Evolutionary conservation across 1,140 invertebrate species (phyloP).

Genomic region (Plodia interpunctella): DNA sequence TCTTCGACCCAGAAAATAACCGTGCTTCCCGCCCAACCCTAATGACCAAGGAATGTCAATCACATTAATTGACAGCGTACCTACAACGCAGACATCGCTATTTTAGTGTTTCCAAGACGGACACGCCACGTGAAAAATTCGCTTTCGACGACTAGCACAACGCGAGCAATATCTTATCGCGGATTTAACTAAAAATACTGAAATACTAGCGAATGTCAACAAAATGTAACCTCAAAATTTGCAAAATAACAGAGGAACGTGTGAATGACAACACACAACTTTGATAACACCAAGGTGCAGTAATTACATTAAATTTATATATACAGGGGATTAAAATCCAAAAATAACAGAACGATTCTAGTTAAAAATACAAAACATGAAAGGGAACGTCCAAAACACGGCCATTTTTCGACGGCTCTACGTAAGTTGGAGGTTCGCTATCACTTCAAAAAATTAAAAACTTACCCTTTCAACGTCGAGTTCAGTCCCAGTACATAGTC

Average conservation of each 20-base stretch:
- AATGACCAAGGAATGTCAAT: conserved; percentile 67
- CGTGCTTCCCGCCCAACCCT: conserved; percentile 28
- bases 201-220: conserved; percentile 50
- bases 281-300: not conserved
- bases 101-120: conserved; percentile 43
- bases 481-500: conserved; percentile 71
- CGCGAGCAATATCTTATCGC: not conserved
- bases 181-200: not conserved
- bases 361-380: conserved; percentile 47
- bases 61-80: conserved; percentile 66
- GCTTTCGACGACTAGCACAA: not conserved
- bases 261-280: conserved; percentile 36
- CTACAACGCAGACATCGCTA: conserved; percentile 38
- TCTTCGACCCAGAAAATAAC: conserved; percentile 26
- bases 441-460: conserved; percentile 28
- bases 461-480: conserved; percentile 73
- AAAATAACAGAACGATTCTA: not conserved
- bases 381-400: conserved; percentile 60
- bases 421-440: conserved; percentile 42
- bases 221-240: conserved; percentile 68
- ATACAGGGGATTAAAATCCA: not conserved
- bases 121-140: conserved; percentile 15
- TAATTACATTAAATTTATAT: not conserved
- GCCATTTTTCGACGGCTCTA: conserved; percentile 63
- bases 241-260: conserved; percentile 63